Evolutionary conservation across 2,888 invertebrate species (phyloP).

Genomic region (Thyatira batis): DNA sequence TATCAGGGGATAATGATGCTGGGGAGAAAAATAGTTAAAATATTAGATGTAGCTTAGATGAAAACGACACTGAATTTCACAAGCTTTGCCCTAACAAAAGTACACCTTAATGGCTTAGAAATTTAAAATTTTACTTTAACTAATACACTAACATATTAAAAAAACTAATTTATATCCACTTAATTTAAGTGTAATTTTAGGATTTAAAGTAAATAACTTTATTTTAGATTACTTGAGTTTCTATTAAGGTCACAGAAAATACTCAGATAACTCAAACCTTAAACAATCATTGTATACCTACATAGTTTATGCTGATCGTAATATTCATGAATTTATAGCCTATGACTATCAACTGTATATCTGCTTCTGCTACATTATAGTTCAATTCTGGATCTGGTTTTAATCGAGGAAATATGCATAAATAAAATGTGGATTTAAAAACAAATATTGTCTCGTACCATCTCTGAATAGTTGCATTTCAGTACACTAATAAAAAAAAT

Average conservation of each 20-base stretch:
- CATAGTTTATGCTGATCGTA: not conserved
- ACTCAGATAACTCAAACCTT: slow-evolving; percentile 54
- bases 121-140: slow-evolving; percentile 14
- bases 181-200: slow-evolving; percentile 10
- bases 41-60: slow-evolving; percentile 14
- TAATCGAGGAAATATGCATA: no score
- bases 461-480: no score
- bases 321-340: not conserved
- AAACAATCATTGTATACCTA: slow-evolving; percentile 61
- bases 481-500: not conserved
- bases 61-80: slow-evolving; percentile 29
- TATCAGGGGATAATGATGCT: slow-evolving; percentile 11
- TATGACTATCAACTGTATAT: not conserved
- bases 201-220: not conserved
- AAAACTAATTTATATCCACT: slow-evolving; percentile 4
- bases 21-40: slow-evolving; percentile 16
- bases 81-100: slow-evolving; percentile 63
- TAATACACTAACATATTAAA: slow-evolving; percentile 21
- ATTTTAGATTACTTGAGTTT: not conserved
- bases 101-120: slow-evolving; percentile 31
- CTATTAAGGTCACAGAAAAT: slow-evolving; percentile 37
- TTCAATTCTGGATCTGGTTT: no score
- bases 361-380: not conserved
- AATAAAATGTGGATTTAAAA: no score
- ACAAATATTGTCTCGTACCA: not conserved